Evolutionary conservation across 1,140 invertebrate genomes (phyloP).

Genomic region (Cardiocondyla obscurior): DNA sequence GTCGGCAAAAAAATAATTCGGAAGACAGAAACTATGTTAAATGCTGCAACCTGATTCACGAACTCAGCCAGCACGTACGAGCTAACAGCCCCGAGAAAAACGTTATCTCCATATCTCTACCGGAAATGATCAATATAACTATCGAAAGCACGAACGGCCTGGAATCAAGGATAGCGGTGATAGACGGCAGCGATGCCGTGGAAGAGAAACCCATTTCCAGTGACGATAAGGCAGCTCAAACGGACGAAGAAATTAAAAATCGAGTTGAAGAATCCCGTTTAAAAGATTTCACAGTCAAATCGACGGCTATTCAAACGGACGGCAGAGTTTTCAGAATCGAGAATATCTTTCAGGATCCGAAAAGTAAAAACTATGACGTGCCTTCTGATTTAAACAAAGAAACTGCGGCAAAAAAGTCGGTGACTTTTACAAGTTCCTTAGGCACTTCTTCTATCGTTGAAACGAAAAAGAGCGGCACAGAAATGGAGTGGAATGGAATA

Average conservation of each 20-base stretch:
- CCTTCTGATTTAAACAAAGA: constrained; percentile 35
- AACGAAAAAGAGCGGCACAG: constrained; percentile 33
- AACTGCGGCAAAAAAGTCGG: constrained; percentile 54
- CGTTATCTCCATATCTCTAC: constrained; percentile 76
- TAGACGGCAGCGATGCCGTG: constrained; percentile 60
- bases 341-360: constrained; percentile 76
- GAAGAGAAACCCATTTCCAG: constrained; percentile 5
- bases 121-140: constrained; percentile 77
- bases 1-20: background rate
- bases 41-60: constrained; percentile 29
- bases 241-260: constrained; percentile 62
- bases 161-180: constrained; percentile 75
- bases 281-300: constrained; percentile 21
- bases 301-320: constrained; percentile 66
- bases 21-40: background rate
- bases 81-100: constrained; percentile 63
- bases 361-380: constrained; percentile 33
- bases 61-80: background rate
- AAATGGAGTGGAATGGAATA: background rate
- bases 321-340: constrained; percentile 74
- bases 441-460: constrained; percentile 70
- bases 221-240: constrained; percentile 73
- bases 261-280: background rate
- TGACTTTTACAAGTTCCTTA: constrained; percentile 73
- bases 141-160: constrained; percentile 74